Base-by-base conservation (phyloP, 2,797 vertebrate species). In the Bradypus variegatus region DNA sequence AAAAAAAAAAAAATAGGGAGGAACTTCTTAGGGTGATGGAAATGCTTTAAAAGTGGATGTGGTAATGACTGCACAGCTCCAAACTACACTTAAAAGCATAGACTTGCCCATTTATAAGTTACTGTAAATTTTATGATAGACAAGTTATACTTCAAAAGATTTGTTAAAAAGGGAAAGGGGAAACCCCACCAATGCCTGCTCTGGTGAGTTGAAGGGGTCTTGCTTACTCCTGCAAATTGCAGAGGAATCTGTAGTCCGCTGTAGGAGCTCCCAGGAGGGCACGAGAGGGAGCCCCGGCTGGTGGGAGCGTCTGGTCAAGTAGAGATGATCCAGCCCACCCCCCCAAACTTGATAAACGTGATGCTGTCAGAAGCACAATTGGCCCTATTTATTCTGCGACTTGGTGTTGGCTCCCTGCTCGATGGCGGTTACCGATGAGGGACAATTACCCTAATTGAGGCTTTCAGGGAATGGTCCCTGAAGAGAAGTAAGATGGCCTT, bases 391-490 rank as follows among this genome's bases (percentile, higher is more conserved):
- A 92, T 88, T 95, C 96, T 96, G 94, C 93, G 96, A 96, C 96
- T 94, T 97, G 95, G 95, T 96, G 97, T 92, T 0, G 36, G 92
- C 93, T 96, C 95, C 50, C 92, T 96, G 95, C 78, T 81, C 93
- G 94, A 92, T 93, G 93, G 92, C 21, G 0, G 94, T 97, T 94
- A 94, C 96, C 55, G 81, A 90, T 95, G 95, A 96, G 96, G 95
- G 94, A 96, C 95, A 96, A 95, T 96, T 96, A 94, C 81, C 86
- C 95, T 95, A 97, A 97, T 96, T 96, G 96, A 96, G 95, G 93
- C 94, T 97, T 96, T 97, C 87, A 75, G 93, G 96, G 97, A 95
- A 96, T 92, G 95, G 94, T 94, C 95, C 96, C 96, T 53, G 77
- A 95, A 96, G 92, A 95, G 96, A 96, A 96, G 95, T 73, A 85